Conservation (phyloP, 2,797 vertebrate genomes). For the Siniperca undulata region DNA sequence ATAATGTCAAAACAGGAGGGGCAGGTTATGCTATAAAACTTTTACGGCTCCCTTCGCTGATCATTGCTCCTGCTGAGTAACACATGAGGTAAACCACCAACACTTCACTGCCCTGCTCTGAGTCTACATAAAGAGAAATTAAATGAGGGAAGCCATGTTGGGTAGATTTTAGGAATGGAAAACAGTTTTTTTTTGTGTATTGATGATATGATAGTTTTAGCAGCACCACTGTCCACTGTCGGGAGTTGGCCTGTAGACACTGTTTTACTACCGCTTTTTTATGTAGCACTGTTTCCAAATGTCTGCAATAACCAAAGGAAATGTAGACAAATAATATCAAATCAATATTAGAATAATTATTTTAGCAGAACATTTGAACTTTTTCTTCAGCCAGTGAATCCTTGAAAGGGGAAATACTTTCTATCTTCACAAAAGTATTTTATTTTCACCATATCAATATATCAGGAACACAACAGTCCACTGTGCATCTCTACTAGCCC, state of each 20-base stretch:
- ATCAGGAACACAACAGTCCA: background rate
- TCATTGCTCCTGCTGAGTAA: slow-evolving; percentile 45
- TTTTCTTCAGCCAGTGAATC: background rate
- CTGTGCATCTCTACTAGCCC: background rate
- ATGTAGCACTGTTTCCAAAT: slow-evolving; percentile 1
- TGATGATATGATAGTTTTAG: slow-evolving; percentile 3
- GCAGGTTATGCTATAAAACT: slow-evolving; percentile 35
- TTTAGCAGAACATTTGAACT: background rate
- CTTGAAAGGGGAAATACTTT: background rate
- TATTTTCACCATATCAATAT: background rate
- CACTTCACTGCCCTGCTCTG: slow-evolving; percentile 16
- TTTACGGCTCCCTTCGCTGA: slow-evolving; percentile 45
- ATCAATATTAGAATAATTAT: no score
- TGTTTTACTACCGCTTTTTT: slow-evolving; percentile 16
- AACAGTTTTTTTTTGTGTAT: background rate
- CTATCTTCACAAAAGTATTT: background rate
- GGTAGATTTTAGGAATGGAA: background rate
- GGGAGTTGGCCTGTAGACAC: background rate
- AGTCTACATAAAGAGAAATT: slow-evolving; percentile 12
- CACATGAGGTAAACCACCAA: slow-evolving; percentile 31
- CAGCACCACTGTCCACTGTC: background rate
- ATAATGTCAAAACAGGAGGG: slow-evolving; percentile 32
- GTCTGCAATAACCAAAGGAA: slow-evolving; percentile 11
- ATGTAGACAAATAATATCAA: background rate
- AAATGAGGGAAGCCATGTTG: background rate